Percentiles rank a stretch among this genome's conserved stretches.
Conservation (phyloP, 2,113 vertebrate species). For the Tinamus guttatus region DNA sequence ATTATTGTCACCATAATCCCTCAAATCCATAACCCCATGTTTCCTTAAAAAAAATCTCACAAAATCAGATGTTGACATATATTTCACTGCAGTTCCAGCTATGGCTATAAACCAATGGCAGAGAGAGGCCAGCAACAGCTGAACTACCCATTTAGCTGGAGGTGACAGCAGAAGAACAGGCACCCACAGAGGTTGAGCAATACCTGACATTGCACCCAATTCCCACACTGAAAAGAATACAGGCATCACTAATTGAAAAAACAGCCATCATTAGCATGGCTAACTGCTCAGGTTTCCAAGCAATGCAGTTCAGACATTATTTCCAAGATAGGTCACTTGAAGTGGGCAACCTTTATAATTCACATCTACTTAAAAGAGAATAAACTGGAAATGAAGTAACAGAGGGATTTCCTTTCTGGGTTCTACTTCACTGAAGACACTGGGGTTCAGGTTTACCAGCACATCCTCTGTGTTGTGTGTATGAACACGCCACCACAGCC, state of each 20-base stretch:
- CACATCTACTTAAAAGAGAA: background rate
- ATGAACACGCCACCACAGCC: background rate
- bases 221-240: background rate
- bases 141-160: too few relatives aligned
- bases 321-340: background rate
- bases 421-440: background rate
- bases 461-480: background rate
- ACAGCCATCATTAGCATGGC: accelerated
- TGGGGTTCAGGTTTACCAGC: background rate
- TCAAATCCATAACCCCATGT: background rate
- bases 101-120: background rate
- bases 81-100: background rate
- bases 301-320: background rate
- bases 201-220: background rate
- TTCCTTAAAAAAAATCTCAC: background rate
- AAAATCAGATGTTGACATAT: background rate
- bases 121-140: background rate
- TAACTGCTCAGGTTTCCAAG: background rate
- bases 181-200: background rate
- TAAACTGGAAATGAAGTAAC: background rate
- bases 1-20: background rate
- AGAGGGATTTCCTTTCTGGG: background rate
- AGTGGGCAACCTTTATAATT: background rate
- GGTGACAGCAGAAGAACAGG: background rate
- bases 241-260: background rate